Evolutionary conservation across 2,797 vertebrate genomes (phyloP), one percentile per base, ranked within the genome.

Genomic region (Dendrocincla fuliginosa): DNA sequence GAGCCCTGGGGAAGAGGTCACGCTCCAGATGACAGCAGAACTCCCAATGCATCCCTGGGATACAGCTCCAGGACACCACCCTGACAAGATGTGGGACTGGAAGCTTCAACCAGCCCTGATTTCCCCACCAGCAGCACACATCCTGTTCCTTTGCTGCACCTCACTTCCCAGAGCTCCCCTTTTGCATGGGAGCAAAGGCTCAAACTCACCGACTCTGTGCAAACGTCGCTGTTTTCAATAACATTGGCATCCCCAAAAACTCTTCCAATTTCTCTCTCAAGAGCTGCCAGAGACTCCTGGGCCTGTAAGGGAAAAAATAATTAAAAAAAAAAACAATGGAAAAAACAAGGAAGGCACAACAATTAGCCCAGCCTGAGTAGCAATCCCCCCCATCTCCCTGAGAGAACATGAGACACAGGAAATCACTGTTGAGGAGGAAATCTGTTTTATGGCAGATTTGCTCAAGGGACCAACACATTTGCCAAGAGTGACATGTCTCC

Each of bases 271-370:
- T 99, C 99, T 70, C 98, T 98, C 97, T 99, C 99, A 64, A 99
- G 99, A 95, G 98, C 97, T 93, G 99, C 99, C 96, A 99, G 96
- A 84, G 99, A 99, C 97, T 99, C 98, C 97, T 99, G 99, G 67
- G 99, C 99, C 99, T 99, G 93, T 5, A 91, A 82, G 13, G n/a
- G 35, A 22, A 32, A 14, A 30, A 37, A 2, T 10, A 27, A 4
- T 30, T 52, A 59, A 30, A 24, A 27, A 30, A 25, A 47, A 47
- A 7, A 13, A 24, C 4, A 16, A 27, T 10, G 11, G 11, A 49
- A 60, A 37, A 39, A 61, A 22, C 30, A 71, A 8, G 7, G 5
- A 46, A 63, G 16, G 25, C 8, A 74, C 33, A 92, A 85, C n/a
- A 75, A 87, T 91, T 61, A 91, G 75, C 63, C 47, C 64, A 74